Evolutionary conservation across 2,113 vertebrate species (phyloP).

Genomic region (Pygathrix nemaeus): DNA sequence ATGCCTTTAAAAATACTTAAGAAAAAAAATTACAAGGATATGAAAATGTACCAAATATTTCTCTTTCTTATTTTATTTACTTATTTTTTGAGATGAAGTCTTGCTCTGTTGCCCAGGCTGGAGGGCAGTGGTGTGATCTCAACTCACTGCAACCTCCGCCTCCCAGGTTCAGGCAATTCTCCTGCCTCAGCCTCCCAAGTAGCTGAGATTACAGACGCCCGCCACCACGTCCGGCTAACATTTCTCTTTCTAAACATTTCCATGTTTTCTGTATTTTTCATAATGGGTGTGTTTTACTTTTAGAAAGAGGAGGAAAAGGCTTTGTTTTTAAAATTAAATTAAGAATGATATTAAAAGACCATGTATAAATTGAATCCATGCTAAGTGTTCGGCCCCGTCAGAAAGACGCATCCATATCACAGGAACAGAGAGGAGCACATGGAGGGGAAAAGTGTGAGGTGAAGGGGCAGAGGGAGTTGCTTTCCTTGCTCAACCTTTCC

Average conservation of each 20-base stretch:
- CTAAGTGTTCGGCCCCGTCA: not conserved
- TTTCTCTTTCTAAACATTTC: not conserved
- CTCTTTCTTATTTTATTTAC: not conserved
- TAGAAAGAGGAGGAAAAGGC: not conserved
- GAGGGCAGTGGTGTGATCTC: too few relatives aligned
- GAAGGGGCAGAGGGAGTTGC: not conserved
- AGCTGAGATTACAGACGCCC: too few relatives aligned
- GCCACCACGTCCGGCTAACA: not conserved
- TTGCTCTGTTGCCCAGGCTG: too few relatives aligned
- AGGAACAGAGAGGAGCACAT: too few relatives aligned
- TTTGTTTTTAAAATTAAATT: not conserved
- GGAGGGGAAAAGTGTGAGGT: rapidly evolving
- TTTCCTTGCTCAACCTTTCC: not conserved
- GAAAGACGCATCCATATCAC: rapidly evolving
- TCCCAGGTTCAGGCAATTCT: too few relatives aligned
- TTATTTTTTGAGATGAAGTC: too few relatives aligned
- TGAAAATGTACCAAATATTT: not conserved
- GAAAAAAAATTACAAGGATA: not conserved
- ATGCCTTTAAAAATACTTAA: not conserved
- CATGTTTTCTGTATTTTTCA: not conserved
- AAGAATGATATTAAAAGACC: not conserved
- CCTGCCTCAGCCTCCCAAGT: too few relatives aligned
- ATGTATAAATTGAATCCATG: too few relatives aligned
- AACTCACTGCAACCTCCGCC: too few relatives aligned
- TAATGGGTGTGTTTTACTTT: not conserved